Base-by-base conservation (phyloP, 2,113 vertebrate species). In the Fulica atra region DNA sequence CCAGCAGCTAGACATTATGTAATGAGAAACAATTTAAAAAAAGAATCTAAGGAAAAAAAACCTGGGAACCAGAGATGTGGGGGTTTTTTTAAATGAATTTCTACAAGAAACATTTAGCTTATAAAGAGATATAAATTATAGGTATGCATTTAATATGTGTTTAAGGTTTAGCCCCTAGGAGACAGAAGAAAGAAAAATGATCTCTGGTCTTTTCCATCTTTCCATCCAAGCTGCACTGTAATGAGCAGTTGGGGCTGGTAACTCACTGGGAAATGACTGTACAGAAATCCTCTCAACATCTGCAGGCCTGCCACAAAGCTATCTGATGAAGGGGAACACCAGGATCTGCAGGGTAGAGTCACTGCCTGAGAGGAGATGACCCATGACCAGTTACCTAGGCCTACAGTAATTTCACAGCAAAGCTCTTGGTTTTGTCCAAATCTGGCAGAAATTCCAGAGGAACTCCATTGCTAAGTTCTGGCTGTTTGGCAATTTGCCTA, bases 121-220 rank as follows among this genome's bases (percentile, higher is more conserved):
- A 76, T 76, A 90, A 94, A 92, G 78, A 81, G 57, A 94, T 65
- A 95, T 63, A 71, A 92, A 90, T 93, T 81, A 82, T 51, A 93
- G 64, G 50, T 80, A 46, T 80, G 20, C 0, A 0, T 46, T 72
- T 72, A 69, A 53, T n/a, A 40, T 81, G 31, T 83, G 80, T 86
- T 94, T 96, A 93, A 77, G 63, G 76, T 48, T 92, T 69, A 82
- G 68, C 28, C 64, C 80, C 59, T 65, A 36, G 50, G 81, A 92
- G 48, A 73, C 40, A 87, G 85, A 81, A 91, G 44, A 19, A 86
- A 92, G 80, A 88, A 80, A 88, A 92, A 89, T 8, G 4, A 21
- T 57, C 29, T 86, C 42, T 82, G 69, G 4, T 73, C 78, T 95
- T 93, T 84, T 78, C 38, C 74, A 46, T 64, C 44, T 66, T 89